These are phyloP conservation scores for Perccottus glenii DNA, from an alignment of 2,113 vertebrate species.

Conservation along the genomic window DNA sequence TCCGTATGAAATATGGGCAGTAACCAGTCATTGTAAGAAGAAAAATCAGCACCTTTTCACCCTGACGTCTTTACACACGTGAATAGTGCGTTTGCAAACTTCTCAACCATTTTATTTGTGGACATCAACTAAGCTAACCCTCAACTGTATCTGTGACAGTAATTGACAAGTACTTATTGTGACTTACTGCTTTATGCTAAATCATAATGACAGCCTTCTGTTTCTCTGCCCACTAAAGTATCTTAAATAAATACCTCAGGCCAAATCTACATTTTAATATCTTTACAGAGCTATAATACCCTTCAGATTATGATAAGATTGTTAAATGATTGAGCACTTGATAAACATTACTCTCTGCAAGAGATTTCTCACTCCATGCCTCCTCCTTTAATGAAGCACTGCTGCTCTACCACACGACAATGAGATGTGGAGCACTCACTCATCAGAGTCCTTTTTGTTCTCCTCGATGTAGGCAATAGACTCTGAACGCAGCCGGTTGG, in stretches of 20 bases:
- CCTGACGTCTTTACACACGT: no score
- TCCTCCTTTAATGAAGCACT: not conserved
- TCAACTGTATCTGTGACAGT: not conserved
- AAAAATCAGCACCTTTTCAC: not conserved
- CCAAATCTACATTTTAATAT: not conserved
- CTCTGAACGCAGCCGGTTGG: constrained; percentile 96
- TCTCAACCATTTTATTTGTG: no score
- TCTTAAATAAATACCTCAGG: not conserved
- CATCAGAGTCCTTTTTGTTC: constrained; percentile 95
- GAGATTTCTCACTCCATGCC: constrained; percentile 1
- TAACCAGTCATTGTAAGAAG: not conserved
- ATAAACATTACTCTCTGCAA: constrained; percentile 3
- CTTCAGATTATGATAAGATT: not conserved
- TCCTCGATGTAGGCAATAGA: constrained; percentile 98
- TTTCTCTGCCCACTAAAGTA: not conserved
- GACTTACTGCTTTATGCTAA: not conserved
- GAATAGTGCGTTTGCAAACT: no score
- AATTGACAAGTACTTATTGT: not conserved
- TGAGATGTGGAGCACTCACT: constrained; percentile 80
- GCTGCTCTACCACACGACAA: not conserved
- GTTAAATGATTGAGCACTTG: not conserved
- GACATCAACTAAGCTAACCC: not conserved
- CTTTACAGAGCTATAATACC: not conserved
- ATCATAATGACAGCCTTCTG: not conserved
- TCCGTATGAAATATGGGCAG: not conserved